Percentiles rank a stretch among this genome's conserved stretches.
These are phyloP conservation scores for Notodromas monacha DNA, from an alignment of 2,888 invertebrate species.

Conservation along the genomic window DNA sequence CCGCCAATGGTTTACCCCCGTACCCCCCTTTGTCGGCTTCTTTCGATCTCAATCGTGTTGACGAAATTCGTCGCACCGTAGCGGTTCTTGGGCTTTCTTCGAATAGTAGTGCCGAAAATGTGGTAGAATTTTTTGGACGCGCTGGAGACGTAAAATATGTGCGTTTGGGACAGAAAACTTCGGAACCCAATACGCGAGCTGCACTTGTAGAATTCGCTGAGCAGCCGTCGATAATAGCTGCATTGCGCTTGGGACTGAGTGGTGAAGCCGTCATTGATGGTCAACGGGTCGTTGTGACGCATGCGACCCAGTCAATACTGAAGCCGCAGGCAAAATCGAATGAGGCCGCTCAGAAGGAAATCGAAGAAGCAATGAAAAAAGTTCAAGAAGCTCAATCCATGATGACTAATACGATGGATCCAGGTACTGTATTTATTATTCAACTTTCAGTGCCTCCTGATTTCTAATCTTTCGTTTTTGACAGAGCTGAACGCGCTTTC, in stretches of 20 bases:
- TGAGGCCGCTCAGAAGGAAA: constrained; percentile 73
- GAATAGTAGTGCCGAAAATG: constrained; percentile 28
- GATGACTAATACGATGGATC: constrained; percentile 72
- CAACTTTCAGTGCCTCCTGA: no score
- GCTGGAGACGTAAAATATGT: constrained; percentile 84
- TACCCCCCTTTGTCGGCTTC: constrained; percentile 70
- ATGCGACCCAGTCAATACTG: constrained; percentile 61
- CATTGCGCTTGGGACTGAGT: constrained; percentile 39
- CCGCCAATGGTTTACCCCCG: constrained; percentile 40
- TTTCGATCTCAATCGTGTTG: constrained; percentile 56
- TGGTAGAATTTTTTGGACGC: constrained; percentile 54
- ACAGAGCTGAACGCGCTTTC: background rate
- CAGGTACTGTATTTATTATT: no score
- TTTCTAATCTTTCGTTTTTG: constrained; percentile 1
- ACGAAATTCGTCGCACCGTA: constrained; percentile 84
- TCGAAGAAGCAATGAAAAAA: constrained; percentile 83
- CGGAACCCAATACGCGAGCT: no score
- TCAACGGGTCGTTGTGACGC: no score
- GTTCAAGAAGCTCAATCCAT: constrained; percentile 83
- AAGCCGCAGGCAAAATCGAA: constrained; percentile 70
- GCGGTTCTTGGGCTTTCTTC: no score
- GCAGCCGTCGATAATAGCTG: constrained; percentile 53
- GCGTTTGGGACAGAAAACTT: constrained; percentile 22
- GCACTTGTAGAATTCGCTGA: constrained; percentile 76
- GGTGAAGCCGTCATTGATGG: no score